phyloP scores from a whole-genome alignment of 2,888 invertebrate species.

The Tuberolachnus salignus region DNA sequence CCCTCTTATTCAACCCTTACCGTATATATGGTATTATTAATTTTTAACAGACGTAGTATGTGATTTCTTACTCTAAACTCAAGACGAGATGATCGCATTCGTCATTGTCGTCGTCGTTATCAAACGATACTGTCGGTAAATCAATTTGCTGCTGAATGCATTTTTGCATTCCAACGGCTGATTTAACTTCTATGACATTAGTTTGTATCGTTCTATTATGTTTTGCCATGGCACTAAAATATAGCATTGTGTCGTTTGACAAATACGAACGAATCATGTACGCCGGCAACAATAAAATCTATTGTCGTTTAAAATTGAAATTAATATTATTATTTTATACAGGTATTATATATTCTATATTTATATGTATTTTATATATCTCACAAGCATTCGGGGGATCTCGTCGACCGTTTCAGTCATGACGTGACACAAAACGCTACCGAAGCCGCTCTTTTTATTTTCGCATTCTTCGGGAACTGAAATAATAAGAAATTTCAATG shows the following conservation, averaged over 20 bases:
- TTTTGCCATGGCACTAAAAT: not conserved
- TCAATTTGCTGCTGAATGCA: not conserved
- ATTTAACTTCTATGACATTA: not conserved
- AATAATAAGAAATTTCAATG: not conserved
- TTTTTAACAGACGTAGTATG: too few species aligned
- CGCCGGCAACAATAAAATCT: constrained; percentile 10
- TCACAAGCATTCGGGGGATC: not conserved
- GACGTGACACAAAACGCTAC: not conserved
- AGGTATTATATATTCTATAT: not conserved
- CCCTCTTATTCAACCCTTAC: not conserved
- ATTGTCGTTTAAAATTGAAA: not conserved
- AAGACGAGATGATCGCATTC: not conserved
- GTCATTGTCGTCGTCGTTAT: not conserved
- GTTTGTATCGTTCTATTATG: not conserved
- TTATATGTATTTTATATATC: not conserved
- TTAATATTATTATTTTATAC: too few species aligned
- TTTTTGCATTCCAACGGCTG: not conserved
- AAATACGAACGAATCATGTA: not conserved
- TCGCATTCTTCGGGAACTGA: not conserved
- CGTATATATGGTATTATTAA: not conserved
- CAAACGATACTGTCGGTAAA: not conserved
- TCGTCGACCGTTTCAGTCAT: not conserved
- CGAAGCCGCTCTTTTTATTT: not conserved
- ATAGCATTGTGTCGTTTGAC: not conserved
- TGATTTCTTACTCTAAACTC: not conserved